Evolutionary conservation across 2,888 invertebrate species (phyloP).

Genomic region (Amphipyra tragopoginis): DNA sequence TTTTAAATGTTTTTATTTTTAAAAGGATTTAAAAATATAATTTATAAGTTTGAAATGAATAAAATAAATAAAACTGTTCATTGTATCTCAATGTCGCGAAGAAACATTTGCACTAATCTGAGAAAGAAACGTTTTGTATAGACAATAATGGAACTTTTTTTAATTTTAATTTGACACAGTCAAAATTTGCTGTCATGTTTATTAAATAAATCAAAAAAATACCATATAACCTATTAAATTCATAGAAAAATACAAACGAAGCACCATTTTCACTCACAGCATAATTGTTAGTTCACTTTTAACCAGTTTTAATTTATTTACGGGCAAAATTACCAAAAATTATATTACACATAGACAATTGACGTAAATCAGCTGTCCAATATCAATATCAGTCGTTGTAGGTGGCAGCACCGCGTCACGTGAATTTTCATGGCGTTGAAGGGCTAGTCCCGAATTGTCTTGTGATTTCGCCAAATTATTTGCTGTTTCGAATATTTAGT

Average conservation of each 20-base stretch:
- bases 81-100: neutral
- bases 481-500: conserved; percentile 86
- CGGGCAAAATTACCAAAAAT: conserved; percentile 6
- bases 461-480: conserved; percentile 89
- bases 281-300: conserved; percentile 1
- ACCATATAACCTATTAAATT: neutral
- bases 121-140: conserved; percentile 4
- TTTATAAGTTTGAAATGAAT: no score
- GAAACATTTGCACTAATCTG: conserved; percentile 13
- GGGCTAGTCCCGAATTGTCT: conserved; percentile 90
- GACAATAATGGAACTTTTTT: neutral
- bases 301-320: conserved; percentile 9
- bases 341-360: conserved; percentile 82
- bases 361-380: conserved; percentile 90
- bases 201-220: neutral
- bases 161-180: conserved; percentile 9
- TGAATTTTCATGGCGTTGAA: conserved; percentile 91
- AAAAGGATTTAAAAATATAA: no score
- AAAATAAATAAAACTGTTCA: no score
- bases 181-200: conserved; percentile 11
- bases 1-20: no score
- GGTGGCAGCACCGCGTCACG: conserved; percentile 91
- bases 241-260: neutral
- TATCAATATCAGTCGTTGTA: conserved; percentile 79
- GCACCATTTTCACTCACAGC: neutral